These are phyloP conservation scores for Leuctra nigra DNA, from an alignment of 2,888 invertebrate genomes.

Conservation along the genomic window DNA sequence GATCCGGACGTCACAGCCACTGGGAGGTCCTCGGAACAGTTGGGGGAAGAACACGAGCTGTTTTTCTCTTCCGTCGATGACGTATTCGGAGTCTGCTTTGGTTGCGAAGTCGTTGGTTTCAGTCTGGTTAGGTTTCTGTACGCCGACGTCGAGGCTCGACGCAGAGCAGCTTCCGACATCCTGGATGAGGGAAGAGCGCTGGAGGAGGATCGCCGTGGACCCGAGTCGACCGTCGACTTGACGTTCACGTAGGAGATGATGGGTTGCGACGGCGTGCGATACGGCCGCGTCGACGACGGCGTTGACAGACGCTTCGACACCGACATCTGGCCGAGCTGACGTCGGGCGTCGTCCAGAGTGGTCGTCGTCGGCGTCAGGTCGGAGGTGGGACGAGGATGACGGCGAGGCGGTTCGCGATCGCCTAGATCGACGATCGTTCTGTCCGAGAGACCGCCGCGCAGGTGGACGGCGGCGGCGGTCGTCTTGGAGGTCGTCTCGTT, in stretches of 20 bases:
- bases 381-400: background rate
- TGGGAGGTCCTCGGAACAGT: background rate
- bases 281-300: background rate
- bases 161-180: background rate
- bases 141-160: background rate
- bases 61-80: background rate
- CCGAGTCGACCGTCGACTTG: background rate
- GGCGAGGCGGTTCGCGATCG: background rate
- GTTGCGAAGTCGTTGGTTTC: background rate
- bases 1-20: constrained; percentile 29
- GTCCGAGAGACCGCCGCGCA: background rate
- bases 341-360: constrained; percentile 2
- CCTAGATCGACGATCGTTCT: background rate
- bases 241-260: constrained; percentile 12
- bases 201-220: background rate
- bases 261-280: constrained; percentile 9
- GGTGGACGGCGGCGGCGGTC: background rate
- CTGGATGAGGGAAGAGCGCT: background rate
- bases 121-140: background rate
- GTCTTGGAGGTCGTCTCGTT: background rate
- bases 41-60: background rate
- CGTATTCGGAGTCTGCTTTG: background rate
- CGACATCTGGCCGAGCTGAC: background rate
- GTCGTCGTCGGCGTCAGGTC: background rate
- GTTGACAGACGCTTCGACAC: background rate